These are phyloP conservation scores for Ceratoteleas bidentatus DNA, from an alignment of 1,140 invertebrate genomes.

Conservation along the genomic window DNA sequence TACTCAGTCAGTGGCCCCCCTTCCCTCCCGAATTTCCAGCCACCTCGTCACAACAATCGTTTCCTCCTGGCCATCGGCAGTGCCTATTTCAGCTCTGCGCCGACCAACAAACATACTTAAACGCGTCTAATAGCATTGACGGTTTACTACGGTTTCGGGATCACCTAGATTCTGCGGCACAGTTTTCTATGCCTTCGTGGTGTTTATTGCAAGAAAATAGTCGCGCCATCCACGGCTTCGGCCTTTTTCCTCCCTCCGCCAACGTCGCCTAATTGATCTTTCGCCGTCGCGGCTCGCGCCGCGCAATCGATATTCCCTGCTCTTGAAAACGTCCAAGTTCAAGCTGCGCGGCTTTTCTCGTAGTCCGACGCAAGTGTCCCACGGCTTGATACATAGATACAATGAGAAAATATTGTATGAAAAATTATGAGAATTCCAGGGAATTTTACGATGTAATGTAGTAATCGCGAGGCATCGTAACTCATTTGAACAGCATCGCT, in stretches of 20 bases:
- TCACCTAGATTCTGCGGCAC: constrained; percentile 66
- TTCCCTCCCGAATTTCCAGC: too few relatives aligned
- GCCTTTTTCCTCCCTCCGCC: neutral
- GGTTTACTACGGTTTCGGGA: constrained; percentile 72
- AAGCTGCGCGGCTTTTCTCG: constrained; percentile 11
- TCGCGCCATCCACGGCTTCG: neutral
- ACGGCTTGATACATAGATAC: too few relatives aligned
- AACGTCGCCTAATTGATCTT: neutral
- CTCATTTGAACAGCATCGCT: too few relatives aligned
- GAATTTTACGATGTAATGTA: too few relatives aligned
- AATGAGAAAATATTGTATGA: too few relatives aligned
- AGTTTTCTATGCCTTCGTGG: constrained; percentile 39
- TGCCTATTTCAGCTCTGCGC: constrained; percentile 13
- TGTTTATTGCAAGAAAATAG: constrained; percentile 16
- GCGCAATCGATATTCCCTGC: constrained; percentile 30
- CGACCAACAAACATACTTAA: constrained; percentile 61
- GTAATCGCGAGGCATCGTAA: too few relatives aligned
- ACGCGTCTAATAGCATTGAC: constrained; percentile 70
- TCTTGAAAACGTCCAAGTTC: constrained; percentile 59
- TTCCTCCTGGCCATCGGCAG: neutral
- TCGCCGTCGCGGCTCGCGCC: neutral
- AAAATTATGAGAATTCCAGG: too few relatives aligned
- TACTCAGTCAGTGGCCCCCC: too few relatives aligned
- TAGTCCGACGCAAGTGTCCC: constrained; percentile 6
- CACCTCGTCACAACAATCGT: neutral